Conservation (phyloP, 2,797 vertebrate species). For the Craterocephalus amniculus region DNA sequence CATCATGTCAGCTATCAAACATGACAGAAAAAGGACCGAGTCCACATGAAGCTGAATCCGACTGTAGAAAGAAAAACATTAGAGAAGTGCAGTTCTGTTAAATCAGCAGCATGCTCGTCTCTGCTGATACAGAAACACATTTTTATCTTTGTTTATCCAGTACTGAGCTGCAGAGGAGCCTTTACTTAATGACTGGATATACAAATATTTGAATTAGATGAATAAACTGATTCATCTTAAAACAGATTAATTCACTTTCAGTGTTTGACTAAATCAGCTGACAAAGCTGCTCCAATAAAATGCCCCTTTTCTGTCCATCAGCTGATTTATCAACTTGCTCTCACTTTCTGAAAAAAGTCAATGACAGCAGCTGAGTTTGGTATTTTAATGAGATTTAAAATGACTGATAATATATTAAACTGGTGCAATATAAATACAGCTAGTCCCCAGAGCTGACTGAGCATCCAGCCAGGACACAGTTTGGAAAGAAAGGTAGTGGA, state of each 20-base stretch:
- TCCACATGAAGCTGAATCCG: slow-evolving; percentile 30
- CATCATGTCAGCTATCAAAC: slow-evolving; percentile 9
- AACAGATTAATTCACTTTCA: neutral
- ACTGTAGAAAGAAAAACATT: neutral
- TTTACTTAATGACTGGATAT: neutral
- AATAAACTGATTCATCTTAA: neutral
- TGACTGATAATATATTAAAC: neutral
- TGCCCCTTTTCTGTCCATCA: too few species aligned
- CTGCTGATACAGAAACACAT: neutral
- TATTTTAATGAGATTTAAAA: neutral
- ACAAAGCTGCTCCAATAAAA: too few species aligned
- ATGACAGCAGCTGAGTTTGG: neutral
- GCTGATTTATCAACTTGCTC: too few species aligned
- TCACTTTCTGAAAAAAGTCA: neutral
- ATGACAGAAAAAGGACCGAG: neutral
- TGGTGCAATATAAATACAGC: neutral
- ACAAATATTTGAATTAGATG: neutral
- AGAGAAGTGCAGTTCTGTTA: neutral
- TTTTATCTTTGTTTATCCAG: neutral
- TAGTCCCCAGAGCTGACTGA: neutral
- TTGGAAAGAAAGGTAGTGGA: too few species aligned
- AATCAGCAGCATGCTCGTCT: neutral
- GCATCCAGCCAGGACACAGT: too few species aligned
- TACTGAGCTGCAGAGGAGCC: neutral
- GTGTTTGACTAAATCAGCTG: too few species aligned